Percentiles rank a stretch among this genome's conserved stretches.
phyloP scores from a whole-genome alignment of 2,888 invertebrate species.

The Dysmachus trigonus region DNA sequence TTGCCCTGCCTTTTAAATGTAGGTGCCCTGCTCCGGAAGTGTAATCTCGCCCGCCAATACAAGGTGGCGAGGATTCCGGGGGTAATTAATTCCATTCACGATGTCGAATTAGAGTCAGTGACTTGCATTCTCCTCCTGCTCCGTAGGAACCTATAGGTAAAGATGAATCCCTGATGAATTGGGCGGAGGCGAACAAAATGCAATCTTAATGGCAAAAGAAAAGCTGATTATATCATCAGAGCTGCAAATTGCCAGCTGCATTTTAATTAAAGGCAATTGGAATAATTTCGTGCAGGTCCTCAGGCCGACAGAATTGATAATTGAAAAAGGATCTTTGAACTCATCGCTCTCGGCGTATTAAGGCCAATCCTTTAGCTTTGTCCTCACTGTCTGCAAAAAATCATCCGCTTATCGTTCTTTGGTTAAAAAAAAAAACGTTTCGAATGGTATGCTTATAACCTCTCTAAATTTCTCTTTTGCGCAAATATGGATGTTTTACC shows the following conservation, averaged over 20 bases:
- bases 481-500: background rate
- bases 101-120: conserved; percentile 46
- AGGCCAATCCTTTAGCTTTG: background rate
- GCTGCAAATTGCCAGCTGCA: conserved; percentile 28
- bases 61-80: background rate
- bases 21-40: background rate
- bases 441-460: background rate
- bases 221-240: conserved; percentile 37
- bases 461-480: background rate
- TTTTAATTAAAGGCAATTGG: conserved; percentile 30
- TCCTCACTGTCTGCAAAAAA: background rate
- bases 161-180: conserved; percentile 34
- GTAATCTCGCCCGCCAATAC: background rate
- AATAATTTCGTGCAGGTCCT: background rate
- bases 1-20: conserved; percentile 14
- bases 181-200: conserved; percentile 13
- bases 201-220: conserved; percentile 13
- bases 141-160: background rate
- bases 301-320: background rate
- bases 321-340: background rate
- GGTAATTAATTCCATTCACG: conserved; percentile 49
- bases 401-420: background rate
- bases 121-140: conserved; percentile 46
- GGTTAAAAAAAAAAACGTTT: background rate
- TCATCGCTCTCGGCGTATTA: background rate